Conservation (phyloP, 2,888 invertebrate species). For the Aphodius granarius region DNA sequence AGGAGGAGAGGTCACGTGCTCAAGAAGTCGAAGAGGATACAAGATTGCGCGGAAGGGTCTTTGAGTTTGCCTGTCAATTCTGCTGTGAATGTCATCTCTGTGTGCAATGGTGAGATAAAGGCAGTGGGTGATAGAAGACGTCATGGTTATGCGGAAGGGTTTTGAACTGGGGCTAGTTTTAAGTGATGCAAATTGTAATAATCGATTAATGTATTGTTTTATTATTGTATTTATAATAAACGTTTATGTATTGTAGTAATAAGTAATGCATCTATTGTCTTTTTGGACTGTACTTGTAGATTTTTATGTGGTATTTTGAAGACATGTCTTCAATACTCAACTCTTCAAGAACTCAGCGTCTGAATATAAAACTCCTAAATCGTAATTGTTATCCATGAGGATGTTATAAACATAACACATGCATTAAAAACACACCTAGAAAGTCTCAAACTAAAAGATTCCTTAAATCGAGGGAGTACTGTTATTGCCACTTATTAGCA, state of each 20-base stretch:
- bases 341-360: too few species aligned
- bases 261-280: too few species aligned
- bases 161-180: background rate
- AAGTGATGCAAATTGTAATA: background rate
- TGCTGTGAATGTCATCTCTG: slow-evolving; percentile 32
- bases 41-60: slow-evolving; percentile 7
- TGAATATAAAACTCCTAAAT: background rate
- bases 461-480: background rate
- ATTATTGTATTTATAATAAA: background rate
- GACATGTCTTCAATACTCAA: too few species aligned
- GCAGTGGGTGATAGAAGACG: slow-evolving; percentile 33
- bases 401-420: too few species aligned
- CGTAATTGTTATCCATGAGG: too few species aligned
- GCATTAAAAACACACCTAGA: too few species aligned
- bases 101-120: slow-evolving; percentile 26
- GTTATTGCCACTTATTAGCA: background rate
- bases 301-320: background rate
- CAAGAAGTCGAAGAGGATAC: slow-evolving; percentile 20
- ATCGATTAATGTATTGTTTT: background rate
- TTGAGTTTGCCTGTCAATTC: slow-evolving; percentile 30
- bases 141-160: slow-evolving; percentile 26
- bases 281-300: background rate
- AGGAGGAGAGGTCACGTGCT: slow-evolving; percentile 27
- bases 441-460: too few species aligned
- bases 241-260: background rate